A percentile compares a stretch with the other conserved stretches of the same genome.
Conservation (phyloP, 2,113 vertebrate species). For the Himantopus leucocephalus region DNA sequence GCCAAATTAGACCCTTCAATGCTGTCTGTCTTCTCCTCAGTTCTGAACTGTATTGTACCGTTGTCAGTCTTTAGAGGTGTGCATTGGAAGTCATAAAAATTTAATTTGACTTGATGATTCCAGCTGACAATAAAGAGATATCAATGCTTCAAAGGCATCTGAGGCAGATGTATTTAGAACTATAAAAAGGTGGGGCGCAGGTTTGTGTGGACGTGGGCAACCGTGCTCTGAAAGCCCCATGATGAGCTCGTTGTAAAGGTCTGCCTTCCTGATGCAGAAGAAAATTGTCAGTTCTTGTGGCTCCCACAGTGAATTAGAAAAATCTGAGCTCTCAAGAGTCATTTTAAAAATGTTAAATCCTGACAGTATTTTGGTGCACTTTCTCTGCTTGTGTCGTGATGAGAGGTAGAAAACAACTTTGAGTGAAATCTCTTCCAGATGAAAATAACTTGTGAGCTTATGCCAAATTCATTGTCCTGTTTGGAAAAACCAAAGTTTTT, state of each 20-base stretch:
- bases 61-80: background rate
- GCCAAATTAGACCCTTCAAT: background rate
- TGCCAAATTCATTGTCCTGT: background rate
- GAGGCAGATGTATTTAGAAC: background rate
- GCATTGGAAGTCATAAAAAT: background rate
- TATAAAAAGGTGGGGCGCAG: background rate
- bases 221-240: background rate
- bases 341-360: background rate
- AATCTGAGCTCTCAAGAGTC: background rate
- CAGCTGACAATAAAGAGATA: background rate
- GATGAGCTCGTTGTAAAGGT: background rate
- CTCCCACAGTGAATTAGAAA: background rate
- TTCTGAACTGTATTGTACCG: background rate
- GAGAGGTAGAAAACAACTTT: background rate
- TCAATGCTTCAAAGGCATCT: background rate
- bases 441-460: background rate
- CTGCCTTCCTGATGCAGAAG: background rate
- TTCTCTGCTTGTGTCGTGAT: background rate
- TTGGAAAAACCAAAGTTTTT: background rate
- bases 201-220: background rate
- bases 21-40: background rate
- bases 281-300: background rate
- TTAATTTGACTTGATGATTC: background rate
- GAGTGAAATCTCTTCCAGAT: background rate
- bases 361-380: background rate